Base-by-base conservation (phyloP, 2,888 invertebrate genomes). In the Slavum lentiscoides region DNA sequence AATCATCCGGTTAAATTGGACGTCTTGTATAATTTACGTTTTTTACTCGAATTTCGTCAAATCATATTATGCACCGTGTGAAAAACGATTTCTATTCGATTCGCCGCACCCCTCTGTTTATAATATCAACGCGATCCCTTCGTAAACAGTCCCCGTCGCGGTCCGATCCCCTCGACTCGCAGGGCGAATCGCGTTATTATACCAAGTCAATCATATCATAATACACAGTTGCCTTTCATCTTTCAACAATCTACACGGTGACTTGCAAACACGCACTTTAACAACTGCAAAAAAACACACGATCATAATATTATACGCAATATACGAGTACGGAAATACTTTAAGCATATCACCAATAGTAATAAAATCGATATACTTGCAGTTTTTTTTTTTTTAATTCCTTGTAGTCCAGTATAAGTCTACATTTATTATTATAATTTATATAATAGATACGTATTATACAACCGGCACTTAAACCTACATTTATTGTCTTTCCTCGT, bases 141-240 rank as follows among this genome's bases (percentile, higher is more conserved):
- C 30, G 39, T 30, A 30, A 62, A 62, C 59, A 49, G 21, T 30
- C 13, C 73, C n/a, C 30, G 62, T 62, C 30, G 37, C 5, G 9
- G 64, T 30, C 9, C 21, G n/a, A 53, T 30, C 53, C 37, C 37
- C 21, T 37, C 9, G 9, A 64, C 30, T 19, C 2, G 2, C 53
- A 30, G 30, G 30, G 13, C 1, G 17, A 75, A 75, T 58, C 19
- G 19, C 30, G 37, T 66, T 75, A 67, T 39, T 75, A 30, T 30
- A 30, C 55, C 19, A 66, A 58, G 43, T 67, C 53, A 53, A 64
- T 53, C 49, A 62, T 64, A 21, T 30, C 4, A 30, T 30, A 30
- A 30, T 30, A 30, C 4, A 68, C 4, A 53, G 19, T 49, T 30
- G 13, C 23, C 6, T 19, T 73, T 73, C 19, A 30, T 62, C n/a